phyloP scores from a whole-genome alignment of 2,113 vertebrate species.

The Amphilophus citrinellus region DNA sequence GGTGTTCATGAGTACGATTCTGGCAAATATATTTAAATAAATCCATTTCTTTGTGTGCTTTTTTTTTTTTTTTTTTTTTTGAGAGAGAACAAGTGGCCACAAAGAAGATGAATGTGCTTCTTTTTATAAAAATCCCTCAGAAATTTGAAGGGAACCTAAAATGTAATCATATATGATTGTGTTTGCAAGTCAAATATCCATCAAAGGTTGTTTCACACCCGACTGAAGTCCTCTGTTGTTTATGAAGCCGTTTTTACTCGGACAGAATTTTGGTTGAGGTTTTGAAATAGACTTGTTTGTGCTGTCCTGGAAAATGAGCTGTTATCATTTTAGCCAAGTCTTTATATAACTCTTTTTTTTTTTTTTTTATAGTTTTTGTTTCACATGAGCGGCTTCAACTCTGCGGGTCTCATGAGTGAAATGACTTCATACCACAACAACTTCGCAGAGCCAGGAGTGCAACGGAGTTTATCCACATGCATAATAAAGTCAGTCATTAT shows the following conservation, averaged over 20 bases:
- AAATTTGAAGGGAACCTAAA: background rate
- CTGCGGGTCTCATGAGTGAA: background rate
- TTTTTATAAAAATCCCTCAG: background rate
- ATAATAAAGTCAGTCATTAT: conserved; percentile 50
- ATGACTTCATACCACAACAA: conserved; percentile 9
- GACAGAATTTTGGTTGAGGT: background rate
- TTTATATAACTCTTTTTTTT: conserved; percentile 10
- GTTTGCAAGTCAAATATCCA: background rate
- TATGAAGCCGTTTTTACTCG: background rate
- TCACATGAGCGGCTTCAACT: conserved; percentile 5
- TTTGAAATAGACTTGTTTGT: background rate
- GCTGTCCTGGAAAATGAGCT: background rate
- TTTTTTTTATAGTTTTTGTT: conserved; percentile 17
- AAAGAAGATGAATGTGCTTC: background rate
- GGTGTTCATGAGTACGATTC: background rate
- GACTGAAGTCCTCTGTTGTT: background rate
- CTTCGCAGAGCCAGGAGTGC: conserved; percentile 8
- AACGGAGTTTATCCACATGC: conserved; percentile 38
- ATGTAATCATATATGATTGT: background rate
- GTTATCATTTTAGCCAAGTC: background rate
- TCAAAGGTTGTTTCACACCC: background rate
- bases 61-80: background rate
- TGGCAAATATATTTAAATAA: background rate
- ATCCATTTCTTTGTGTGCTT: background rate
- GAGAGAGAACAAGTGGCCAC: background rate